A percentile compares a stretch with the other conserved stretches of the same genome.
phyloP scores from a whole-genome alignment of 2,113 vertebrate genomes.

The Halcyon malimbica region DNA sequence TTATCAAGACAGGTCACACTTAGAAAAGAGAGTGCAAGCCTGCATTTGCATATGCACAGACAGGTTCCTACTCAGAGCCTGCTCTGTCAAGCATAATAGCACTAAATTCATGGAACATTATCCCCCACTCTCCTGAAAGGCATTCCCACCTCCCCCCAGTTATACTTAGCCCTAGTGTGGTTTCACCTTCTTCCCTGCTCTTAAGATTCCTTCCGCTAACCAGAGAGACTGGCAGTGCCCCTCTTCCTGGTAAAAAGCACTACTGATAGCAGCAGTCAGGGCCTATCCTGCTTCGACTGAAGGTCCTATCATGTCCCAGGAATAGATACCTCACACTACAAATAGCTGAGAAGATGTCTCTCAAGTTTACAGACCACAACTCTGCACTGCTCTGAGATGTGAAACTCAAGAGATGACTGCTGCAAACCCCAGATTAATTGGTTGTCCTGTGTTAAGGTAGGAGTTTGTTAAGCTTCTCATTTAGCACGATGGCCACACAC shows the following conservation, averaged over 20 bases:
- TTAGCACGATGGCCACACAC: not conserved
- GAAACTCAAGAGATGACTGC: not conserved
- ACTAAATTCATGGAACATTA: not conserved
- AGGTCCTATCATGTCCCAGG: not conserved
- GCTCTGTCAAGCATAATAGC: not conserved
- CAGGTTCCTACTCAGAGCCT: not conserved
- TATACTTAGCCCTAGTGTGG: not conserved
- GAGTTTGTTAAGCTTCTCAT: not conserved
- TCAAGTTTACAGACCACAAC: not conserved
- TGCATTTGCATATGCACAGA: not conserved
- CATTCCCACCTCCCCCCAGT: not conserved
- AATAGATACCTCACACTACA: not conserved
- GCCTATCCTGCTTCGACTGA: not conserved
- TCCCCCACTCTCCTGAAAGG: not conserved
- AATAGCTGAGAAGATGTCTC: not conserved
- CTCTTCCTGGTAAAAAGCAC: not conserved
- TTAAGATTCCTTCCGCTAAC: not conserved
- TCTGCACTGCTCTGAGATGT: not conserved
- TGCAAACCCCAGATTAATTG: not conserved
- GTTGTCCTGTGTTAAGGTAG: not conserved
- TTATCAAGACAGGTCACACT: not conserved
- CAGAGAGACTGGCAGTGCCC: not conserved
- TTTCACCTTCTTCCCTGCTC: not conserved
- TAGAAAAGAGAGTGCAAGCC: not conserved
- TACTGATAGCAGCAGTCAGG: not conserved